Base-by-base conservation (phyloP, 2,113 vertebrate species). In the Brachypodius melanocephalos region DNA sequence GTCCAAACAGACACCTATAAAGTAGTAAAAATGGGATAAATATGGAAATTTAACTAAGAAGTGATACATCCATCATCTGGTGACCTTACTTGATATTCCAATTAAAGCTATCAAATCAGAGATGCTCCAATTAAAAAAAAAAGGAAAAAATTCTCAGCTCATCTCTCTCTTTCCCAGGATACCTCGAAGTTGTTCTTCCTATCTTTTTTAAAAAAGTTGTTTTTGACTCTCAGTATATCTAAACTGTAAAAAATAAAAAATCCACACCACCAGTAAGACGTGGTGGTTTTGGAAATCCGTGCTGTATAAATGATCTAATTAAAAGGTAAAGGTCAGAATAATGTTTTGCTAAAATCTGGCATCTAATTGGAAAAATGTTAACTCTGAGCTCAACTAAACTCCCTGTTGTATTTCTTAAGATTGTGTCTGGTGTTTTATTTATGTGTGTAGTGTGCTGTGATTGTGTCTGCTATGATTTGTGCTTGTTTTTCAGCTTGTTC, bases 401-500 rank as follows among this genome's bases (percentile, higher is more conserved):
- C 89, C 31, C 79, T 76, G 66, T 34, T 95, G 79, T 88, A 87
- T 93, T 91, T 93, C 68, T 90, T 82, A 26, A 46, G 75, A 92
- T 54, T 8, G 3, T 61, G 40, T 46, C 61, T 93, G 32, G n/a
- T 89, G 42, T 86, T 94, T 97, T 95, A 97, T 96, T 96, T 96
- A 91, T 86, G 74, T 65, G 34, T 52, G 31, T 31, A 94, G 61
- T 43, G 25, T 79, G 34, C 83, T 92, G 48, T 52, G 69, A 77
- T 90, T 94, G 93, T 95, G 46, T 63, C 78, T 80, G 1, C 75
- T 87, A 58, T 83, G 82, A 92, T 94, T 93, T 96, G 85, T 93
- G 89, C 79, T 94, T 85, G 80, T 59, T 96, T 97, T 96, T 88
- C 62, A 95, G 62, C 43, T 62, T 90, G 49, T 92, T 96, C 88